These are phyloP conservation scores for Volucella bombylans DNA, from an alignment of 2,888 invertebrate species.

Conservation along the genomic window DNA sequence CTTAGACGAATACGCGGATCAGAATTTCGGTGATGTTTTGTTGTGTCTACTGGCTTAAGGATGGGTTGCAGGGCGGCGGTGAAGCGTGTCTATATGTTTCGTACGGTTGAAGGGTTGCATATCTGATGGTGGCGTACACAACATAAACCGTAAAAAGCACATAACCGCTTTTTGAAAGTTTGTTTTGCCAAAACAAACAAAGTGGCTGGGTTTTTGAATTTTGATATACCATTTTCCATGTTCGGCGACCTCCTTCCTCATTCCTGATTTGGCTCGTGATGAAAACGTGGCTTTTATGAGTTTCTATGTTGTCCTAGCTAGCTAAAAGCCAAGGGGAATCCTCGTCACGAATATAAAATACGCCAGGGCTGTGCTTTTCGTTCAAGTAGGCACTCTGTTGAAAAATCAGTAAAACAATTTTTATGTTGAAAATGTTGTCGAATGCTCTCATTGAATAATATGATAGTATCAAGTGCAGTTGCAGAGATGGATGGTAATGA, in stretches of 20 bases:
- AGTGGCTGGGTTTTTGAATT: constrained; percentile 59
- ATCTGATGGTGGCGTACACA: constrained; percentile 20
- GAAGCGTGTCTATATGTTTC: neutral
- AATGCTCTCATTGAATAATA: constrained; percentile 34
- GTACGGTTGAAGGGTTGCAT: constrained; percentile 53
- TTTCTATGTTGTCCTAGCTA: constrained; percentile 15
- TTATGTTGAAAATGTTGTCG: constrained; percentile 28
- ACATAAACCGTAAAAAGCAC: constrained; percentile 58
- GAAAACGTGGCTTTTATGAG: constrained; percentile 31
- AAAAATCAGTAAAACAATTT: constrained; percentile 54
- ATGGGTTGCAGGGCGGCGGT: neutral
- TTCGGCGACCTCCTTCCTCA: neutral
- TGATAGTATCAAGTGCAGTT: constrained; percentile 31
- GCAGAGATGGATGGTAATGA: neutral
- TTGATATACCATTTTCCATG: constrained; percentile 46
- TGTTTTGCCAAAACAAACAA: constrained; percentile 72
- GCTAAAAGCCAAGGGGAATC: neutral
- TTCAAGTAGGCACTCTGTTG: constrained; percentile 34
- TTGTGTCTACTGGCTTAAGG: neutral
- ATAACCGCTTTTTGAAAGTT: constrained; percentile 69
- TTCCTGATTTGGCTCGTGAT: neutral
- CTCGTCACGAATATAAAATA: neutral
- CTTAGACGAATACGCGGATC: constrained; percentile 2
- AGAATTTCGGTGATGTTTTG: neutral
- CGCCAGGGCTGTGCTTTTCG: constrained; percentile 9